Percentiles rank a stretch among this genome's conserved stretches.
Conservation (phyloP, 2,797 vertebrate genomes). For the Cephalopachus bancanus region DNA sequence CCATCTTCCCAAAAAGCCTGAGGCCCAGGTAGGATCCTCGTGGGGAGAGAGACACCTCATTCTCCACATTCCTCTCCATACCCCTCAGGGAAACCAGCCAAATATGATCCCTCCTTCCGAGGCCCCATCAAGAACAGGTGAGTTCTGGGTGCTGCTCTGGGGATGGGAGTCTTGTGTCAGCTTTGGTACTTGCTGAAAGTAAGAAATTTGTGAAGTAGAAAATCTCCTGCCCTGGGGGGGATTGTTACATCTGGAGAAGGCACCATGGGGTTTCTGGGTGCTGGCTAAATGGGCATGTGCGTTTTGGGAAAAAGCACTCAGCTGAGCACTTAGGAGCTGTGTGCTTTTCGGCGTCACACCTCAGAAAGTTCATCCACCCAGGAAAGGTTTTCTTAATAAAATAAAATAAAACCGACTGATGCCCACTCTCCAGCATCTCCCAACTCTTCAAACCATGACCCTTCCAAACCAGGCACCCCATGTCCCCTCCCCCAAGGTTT, state of each 20-base stretch:
- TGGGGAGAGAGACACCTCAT: neutral
- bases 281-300: neutral
- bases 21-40: neutral
- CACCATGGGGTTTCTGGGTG: neutral
- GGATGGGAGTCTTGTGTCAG: neutral
- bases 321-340: neutral
- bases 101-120: slow-evolving; percentile 91
- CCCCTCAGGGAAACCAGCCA: slow-evolving; percentile 89
- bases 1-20: neutral
- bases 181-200: slow-evolving; percentile 9
- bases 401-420: neutral
- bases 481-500: neutral
- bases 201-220: neutral
- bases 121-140: slow-evolving; percentile 94
- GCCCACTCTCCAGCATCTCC: neutral
- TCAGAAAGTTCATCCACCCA: neutral
- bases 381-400: neutral
- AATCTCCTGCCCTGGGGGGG: neutral
- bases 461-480: too few species aligned
- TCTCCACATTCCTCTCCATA: neutral
- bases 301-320: neutral
- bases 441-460: neutral
- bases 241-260: neutral
- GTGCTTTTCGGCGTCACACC: neutral
- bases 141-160: neutral